Evolutionary conservation across 2,888 invertebrate species (phyloP).

Genomic region (Phaedon cochleariae): DNA sequence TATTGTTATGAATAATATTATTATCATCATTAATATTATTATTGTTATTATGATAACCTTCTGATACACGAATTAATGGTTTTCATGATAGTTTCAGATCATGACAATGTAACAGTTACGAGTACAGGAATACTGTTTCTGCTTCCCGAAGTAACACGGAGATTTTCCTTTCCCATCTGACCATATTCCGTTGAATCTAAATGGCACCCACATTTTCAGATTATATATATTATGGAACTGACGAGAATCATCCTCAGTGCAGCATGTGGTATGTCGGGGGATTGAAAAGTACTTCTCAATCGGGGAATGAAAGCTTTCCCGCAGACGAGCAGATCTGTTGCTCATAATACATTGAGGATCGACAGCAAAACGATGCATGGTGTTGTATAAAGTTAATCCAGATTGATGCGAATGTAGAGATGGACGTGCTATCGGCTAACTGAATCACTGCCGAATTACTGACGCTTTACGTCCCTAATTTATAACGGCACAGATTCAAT

Average conservation of each 20-base stretch:
- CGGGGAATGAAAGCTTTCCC: not conserved
- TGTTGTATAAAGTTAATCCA: constrained; percentile 56
- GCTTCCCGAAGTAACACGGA: too few species aligned
- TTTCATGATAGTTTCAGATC: too few species aligned
- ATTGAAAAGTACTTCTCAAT: not conserved
- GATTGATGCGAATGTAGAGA: constrained; percentile 57
- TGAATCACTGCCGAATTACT: constrained; percentile 60
- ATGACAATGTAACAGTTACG: too few species aligned
- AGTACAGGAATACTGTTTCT: too few species aligned
- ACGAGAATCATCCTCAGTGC: not conserved
- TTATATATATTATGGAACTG: too few species aligned
- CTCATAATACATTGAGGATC: constrained; percentile 1
- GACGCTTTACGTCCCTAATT: constrained; percentile 58
- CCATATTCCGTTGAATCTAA: too few species aligned
- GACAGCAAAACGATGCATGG: constrained; percentile 40
- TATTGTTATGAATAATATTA: too few species aligned
- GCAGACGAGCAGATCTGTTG: not conserved
- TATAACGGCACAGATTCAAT: constrained; percentile 57
- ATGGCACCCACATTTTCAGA: too few species aligned
- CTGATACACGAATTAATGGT: too few species aligned
- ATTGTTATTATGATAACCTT: too few species aligned
- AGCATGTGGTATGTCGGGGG: not conserved
- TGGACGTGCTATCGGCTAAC: constrained; percentile 59
- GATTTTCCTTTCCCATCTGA: too few species aligned
- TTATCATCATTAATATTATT: too few species aligned